Evolutionary conservation across 2,888 invertebrate species (phyloP).

Genomic region (Pollenia labialis): DNA sequence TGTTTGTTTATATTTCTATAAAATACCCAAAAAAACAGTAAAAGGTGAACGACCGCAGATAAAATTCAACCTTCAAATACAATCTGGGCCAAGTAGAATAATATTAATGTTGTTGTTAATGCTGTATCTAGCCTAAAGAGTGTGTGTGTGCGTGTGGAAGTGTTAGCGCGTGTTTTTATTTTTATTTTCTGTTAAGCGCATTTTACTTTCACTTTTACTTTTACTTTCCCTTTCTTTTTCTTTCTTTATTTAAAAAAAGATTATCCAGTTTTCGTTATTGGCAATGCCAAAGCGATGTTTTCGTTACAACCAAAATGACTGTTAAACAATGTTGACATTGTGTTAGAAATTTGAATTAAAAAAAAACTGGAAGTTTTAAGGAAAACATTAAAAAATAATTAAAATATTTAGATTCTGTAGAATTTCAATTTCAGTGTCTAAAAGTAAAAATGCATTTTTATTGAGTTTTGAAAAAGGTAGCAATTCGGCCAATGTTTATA

Average conservation of each 20-base stretch:
- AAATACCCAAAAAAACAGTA: slow-evolving; percentile 40
- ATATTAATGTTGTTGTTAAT: slow-evolving; percentile 75
- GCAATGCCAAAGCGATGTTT: slow-evolving; percentile 32
- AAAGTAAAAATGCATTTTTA: too few species aligned
- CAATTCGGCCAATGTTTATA: too few species aligned
- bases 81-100: slow-evolving; percentile 84
- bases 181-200: slow-evolving; percentile 25
- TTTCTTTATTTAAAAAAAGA: background rate
- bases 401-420: too few species aligned
- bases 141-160: slow-evolving; percentile 27
- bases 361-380: background rate
- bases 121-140: background rate
- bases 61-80: slow-evolving; percentile 84
- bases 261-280: slow-evolving; percentile 21
- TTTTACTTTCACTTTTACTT: slow-evolving; percentile 11
- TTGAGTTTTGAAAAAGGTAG: too few species aligned
- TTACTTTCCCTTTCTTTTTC: background rate
- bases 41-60: slow-evolving; percentile 84
- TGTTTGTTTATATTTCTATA: slow-evolving; percentile 75
- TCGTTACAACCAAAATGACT: background rate
- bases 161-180: slow-evolving; percentile 35
- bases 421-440: too few species aligned
- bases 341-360: background rate
- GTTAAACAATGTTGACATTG: background rate
- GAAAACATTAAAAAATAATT: too few species aligned